These are phyloP conservation scores for Gasterosteus nipponicus DNA, from an alignment of 2,113 vertebrate species.

Conservation along the genomic window DNA sequence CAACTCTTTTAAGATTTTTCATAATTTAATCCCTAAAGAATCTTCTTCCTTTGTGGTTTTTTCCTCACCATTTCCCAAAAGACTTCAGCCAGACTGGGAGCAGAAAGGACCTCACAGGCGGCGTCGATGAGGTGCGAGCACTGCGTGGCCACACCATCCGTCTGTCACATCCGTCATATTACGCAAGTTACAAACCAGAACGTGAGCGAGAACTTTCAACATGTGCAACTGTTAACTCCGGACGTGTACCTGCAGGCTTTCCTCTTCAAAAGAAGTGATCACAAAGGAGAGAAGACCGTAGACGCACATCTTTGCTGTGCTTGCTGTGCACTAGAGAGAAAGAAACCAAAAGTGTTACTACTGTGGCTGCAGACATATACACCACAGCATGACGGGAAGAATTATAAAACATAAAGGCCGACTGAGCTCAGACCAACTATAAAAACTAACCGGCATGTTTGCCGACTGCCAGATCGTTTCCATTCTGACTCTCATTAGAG, in stretches of 20 bases:
- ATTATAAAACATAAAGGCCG: background rate
- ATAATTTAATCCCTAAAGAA: background rate
- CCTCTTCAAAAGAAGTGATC: conserved; percentile 91
- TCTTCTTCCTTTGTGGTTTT: background rate
- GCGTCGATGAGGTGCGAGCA: conserved; percentile 90
- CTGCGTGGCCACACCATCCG: conserved; percentile 45
- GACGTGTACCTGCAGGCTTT: conserved; percentile 89
- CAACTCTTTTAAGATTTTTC: conserved; percentile 5
- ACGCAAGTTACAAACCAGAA: background rate
- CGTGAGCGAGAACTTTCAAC: background rate
- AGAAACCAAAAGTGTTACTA: background rate
- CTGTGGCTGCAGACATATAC: background rate
- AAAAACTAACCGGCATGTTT: conserved; percentile 13
- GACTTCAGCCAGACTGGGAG: conserved; percentile 92
- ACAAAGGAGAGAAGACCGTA: conserved; percentile 95
- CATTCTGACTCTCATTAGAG: conserved; percentile 29
- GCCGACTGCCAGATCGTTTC: conserved; percentile 4
- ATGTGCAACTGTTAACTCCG: background rate
- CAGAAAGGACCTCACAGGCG: conserved; percentile 92
- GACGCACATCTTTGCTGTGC: conserved; percentile 94
- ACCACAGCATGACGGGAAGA: background rate
- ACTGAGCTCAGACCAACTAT: conserved; percentile 11
- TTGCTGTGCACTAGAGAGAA: conserved; percentile 88
- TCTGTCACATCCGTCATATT: conserved; percentile 7
- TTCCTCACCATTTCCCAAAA: conserved; percentile 96